phyloP scores from a whole-genome alignment of 2,113 vertebrate species.

The Excalfactoria chinensis region DNA sequence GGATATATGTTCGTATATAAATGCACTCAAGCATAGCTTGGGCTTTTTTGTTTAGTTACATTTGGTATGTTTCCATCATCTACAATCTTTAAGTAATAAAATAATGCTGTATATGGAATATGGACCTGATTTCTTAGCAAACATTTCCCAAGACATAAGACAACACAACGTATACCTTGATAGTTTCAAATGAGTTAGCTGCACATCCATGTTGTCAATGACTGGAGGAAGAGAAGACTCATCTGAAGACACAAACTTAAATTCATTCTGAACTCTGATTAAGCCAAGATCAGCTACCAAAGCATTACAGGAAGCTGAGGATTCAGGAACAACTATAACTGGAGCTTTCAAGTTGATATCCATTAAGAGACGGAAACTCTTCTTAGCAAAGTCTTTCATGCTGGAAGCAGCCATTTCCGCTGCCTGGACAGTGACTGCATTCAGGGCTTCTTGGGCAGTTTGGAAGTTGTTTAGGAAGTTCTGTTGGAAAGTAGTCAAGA shows the following conservation, averaged over 20 bases:
- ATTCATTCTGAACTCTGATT: constrained; percentile 85
- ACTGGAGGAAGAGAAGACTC: constrained; percentile 84
- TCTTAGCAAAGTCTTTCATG: constrained; percentile 86
- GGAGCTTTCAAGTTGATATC: constrained; percentile 87
- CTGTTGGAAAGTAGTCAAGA: constrained; percentile 66
- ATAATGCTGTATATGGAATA: neutral
- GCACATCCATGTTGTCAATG: constrained; percentile 87
- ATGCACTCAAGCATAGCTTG: neutral
- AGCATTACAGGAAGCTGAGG: constrained; percentile 80
- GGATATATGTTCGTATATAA: neutral
- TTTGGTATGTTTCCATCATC: neutral
- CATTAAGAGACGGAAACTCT: constrained; percentile 86
- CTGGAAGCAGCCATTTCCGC: constrained; percentile 90
- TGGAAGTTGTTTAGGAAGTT: constrained; percentile 93
- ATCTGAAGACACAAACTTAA: constrained; percentile 78
- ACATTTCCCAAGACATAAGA: neutral
- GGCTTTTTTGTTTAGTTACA: neutral
- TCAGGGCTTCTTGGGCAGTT: constrained; percentile 87
- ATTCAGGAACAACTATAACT: constrained; percentile 86
- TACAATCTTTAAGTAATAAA: neutral
- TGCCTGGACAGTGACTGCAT: constrained; percentile 88
- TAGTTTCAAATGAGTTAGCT: constrained; percentile 89
- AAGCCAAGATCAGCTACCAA: constrained; percentile 86
- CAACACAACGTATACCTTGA: constrained; percentile 81
- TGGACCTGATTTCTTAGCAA: rapidly evolving